Evolutionary conservation across 2,888 invertebrate genomes (phyloP).

Genomic region (Cotesia congregata): DNA sequence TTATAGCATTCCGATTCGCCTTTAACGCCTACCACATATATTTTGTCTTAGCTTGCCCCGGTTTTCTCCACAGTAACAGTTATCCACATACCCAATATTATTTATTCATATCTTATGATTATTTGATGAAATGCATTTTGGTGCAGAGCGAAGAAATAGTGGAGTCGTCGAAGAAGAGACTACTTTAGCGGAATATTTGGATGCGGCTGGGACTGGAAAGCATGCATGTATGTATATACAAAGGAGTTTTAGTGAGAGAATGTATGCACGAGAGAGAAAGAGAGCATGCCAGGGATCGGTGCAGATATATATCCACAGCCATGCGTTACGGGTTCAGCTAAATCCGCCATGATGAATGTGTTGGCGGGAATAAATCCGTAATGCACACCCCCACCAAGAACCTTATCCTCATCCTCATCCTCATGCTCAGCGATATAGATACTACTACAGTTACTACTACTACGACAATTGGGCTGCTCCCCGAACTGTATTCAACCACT

Average conservation of each 20-base stretch:
- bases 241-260: constrained; percentile 43
- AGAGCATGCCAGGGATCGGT: constrained; percentile 56
- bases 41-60: too few species aligned
- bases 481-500: constrained; percentile 44
- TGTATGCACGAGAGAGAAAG: constrained; percentile 26
- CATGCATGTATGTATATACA: constrained; percentile 45
- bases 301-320: constrained; percentile 69
- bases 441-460: constrained; percentile 16
- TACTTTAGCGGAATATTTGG: constrained; percentile 53
- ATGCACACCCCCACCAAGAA: constrained; percentile 67
- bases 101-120: neutral
- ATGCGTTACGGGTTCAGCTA: constrained; percentile 71
- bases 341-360: constrained; percentile 71
- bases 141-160: constrained; percentile 41
- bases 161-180: constrained; percentile 64
- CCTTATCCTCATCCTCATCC: constrained; percentile 53
- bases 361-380: constrained; percentile 71
- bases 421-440: constrained; percentile 21
- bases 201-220: constrained; percentile 49
- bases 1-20: too few species aligned
- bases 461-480: constrained; percentile 38
- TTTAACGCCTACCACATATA: too few species aligned
- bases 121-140: constrained; percentile 14
- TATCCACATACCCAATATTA: neutral
- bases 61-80: neutral